Base-by-base conservation (phyloP, 2,888 invertebrate genomes). In the Venustoraphidia nigricollis region DNA sequence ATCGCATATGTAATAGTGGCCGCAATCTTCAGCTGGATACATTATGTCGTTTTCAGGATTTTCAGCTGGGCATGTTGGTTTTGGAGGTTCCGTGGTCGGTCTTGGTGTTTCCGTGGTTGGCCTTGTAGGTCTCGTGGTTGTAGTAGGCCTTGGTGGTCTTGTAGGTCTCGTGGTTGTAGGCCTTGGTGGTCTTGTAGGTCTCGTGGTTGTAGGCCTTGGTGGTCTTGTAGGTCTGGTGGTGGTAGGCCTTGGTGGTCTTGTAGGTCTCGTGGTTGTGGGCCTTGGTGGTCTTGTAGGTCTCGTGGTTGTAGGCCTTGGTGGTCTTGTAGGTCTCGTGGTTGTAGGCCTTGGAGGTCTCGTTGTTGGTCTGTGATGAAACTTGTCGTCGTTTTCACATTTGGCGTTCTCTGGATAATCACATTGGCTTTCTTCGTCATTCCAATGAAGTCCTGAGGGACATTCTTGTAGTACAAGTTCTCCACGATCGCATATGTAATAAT, bases 401-500 rank as follows among this genome's bases (percentile, higher is more conserved):
- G 47, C 47, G 34, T 9, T 8, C 9, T 42, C 42, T n/a, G 47
- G 47, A 13, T 14, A 43, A 34, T 47, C 47, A 47, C 47, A 47
- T 8, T 44, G 37, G n/a, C 27, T 17, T n/a, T 38, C 2, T 34
- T 41, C 46, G 10, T 17, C 36, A 9, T 41, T 41, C 27, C 41
- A 47, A 9, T 43, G n/a, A 6, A 14, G 27, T 8, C 42, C 42
- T 13, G 27, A 39, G 10, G 47, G 47, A 37, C 47, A 47, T 27
- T 11, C 5, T 34, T 36, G 14, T 10, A 37, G 4, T 27, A 36
- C n/a, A 17, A 39, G 34, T 13, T 34, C 27, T 9, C 43, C 43
- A n/a, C 11, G 13, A 38, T 43, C 27, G 38, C 47, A 47, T 43
- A 34, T 46, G 34, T 39, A 46, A 10, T 34, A 46, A 36, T 36